Conservation (phyloP, 2,888 invertebrate species). For the Craniophora ligustri region DNA sequence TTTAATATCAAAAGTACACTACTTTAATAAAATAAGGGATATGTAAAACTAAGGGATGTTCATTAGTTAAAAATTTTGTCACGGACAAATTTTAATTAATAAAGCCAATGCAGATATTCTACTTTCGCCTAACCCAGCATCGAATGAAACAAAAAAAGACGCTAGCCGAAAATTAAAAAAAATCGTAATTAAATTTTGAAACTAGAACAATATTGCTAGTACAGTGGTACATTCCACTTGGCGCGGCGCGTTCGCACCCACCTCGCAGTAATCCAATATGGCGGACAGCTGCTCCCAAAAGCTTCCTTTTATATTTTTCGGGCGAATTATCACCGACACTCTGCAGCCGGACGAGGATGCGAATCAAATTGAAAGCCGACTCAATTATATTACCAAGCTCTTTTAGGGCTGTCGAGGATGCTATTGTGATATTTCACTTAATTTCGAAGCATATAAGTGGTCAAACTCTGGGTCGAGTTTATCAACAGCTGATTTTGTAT, state of each 20-base stretch:
- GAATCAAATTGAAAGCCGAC: conserved; percentile 88
- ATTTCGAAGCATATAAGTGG: no score
- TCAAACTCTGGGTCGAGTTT: no score
- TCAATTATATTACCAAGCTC: conserved; percentile 84
- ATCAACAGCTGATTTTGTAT: no score
- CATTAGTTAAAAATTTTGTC: no score
- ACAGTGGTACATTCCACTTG: conserved; percentile 25
- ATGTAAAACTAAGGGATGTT: no score
- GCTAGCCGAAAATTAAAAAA: not conserved
- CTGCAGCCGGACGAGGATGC: conserved; percentile 80
- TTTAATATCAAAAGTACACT: no score
- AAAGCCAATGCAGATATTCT: no score
- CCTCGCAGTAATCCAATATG: conserved; percentile 83
- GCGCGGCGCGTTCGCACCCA: conserved; percentile 45
- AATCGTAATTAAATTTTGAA: conserved; percentile 19
- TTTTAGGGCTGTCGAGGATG: conserved; percentile 71
- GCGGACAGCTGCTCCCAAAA: conserved; percentile 77
- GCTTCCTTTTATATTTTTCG: conserved; percentile 87
- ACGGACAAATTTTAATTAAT: no score
- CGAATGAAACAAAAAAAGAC: no score
- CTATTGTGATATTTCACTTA: conserved; percentile 6
- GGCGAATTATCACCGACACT: conserved; percentile 88
- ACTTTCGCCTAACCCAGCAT: no score
- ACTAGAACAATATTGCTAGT: conserved; percentile 32
- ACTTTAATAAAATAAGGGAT: no score